Base-by-base conservation (phyloP, 92 coral and sea anemone species). In the Parazoanthus swiftii region DNA sequence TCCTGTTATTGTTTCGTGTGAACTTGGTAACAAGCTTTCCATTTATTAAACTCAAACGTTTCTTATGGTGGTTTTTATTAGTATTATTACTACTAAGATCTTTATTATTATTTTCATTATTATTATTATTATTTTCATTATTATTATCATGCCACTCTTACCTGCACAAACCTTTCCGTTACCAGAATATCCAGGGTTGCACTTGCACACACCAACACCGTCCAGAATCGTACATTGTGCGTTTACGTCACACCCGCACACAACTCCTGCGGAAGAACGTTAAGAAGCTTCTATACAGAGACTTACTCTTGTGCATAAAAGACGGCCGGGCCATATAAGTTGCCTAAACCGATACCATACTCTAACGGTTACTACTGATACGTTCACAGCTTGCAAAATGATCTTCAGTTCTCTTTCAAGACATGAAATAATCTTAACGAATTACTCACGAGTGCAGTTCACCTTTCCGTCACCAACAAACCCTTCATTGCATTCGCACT, bases 371-470 rank as follows among this genome's bases (percentile, higher is more conserved):
- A 63, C 16, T 26, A 23, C 70, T 21, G 26, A 63, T 63, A 23
- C 26, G 20, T 20, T 63, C 26, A 18, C 8, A 63, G 26, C n/a
- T 63, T 6, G 25, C 6, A 20, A 63, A 63, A 18, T 21, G 68
- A 63, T 63, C 14, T 63, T 56, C 54, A 37, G 29, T 7, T 4
- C 36, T 26, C 50, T 4, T 9, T 70, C 15, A 14, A 6, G 67
- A 6, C 66, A 79, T 26, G 44, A 15, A 14, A 26, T 33, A 25
- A 29, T 33, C 6, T 44, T 36, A 16, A 6, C 23, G 29, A 35
- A 42, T 84, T 84, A 84, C 87, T 84, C 72, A 84, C 87, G 87
- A 48, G 87, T 84, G 79, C 87, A 84, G 87, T 84, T 84, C 26
- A 84, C 67, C 44, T 51, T 84, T 72, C 87, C 87, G 66, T 84